These are phyloP conservation scores for Corythornis leucogaster DNA, from an alignment of 2,797 vertebrate species.

Conservation along the genomic window DNA sequence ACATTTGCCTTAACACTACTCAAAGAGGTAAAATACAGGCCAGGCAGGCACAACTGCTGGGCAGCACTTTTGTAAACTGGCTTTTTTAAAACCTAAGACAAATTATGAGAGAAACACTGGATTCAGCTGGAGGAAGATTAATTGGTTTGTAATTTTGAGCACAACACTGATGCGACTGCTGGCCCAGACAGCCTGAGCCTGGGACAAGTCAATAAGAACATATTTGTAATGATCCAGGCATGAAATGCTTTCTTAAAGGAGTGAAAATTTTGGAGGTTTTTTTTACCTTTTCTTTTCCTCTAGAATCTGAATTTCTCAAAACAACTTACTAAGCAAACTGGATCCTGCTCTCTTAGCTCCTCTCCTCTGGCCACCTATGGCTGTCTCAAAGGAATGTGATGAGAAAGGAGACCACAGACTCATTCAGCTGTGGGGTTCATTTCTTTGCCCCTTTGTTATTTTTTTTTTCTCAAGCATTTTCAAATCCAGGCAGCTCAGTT, in stretches of 20 bases:
- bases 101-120: background rate
- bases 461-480: background rate
- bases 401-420: background rate
- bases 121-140: background rate
- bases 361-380: background rate
- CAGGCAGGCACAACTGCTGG: background rate
- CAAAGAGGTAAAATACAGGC: background rate
- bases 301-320: background rate
- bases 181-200: background rate
- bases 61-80: background rate
- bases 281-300: background rate
- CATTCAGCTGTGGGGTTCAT: rapidly evolving
- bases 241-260: background rate
- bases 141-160: background rate
- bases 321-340: background rate
- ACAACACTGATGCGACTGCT: background rate
- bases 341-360: background rate
- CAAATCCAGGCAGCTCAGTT: background rate
- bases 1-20: background rate
- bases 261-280: background rate
- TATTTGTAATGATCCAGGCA: background rate
- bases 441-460: background rate
- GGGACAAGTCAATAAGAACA: background rate
- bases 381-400: background rate
- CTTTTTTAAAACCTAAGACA: background rate